A percentile compares a stretch with the other conserved stretches of the same genome.
These are phyloP conservation scores for Epizoanthus rinbou DNA, from an alignment of 92 coral and sea anemone species.

Conservation along the genomic window DNA sequence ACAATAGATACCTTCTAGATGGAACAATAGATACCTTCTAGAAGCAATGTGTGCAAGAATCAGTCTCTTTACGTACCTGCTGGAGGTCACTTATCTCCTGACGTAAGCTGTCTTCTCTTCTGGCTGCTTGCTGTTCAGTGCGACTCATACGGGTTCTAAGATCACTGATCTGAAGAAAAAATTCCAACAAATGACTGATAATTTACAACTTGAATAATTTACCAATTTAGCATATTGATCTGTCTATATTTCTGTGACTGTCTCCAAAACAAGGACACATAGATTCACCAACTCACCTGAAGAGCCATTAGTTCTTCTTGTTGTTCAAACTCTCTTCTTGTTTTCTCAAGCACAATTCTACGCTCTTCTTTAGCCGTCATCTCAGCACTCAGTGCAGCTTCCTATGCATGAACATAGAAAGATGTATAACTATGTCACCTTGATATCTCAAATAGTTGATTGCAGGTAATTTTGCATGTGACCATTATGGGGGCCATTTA, in stretches of 20 bases:
- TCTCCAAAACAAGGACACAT: too few species aligned
- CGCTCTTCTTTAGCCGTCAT: constrained; percentile 95
- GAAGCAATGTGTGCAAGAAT: too few species aligned
- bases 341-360: constrained; percentile 87
- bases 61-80: constrained; percentile 55
- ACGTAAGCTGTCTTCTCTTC: constrained; percentile 92
- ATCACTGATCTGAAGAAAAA: constrained; percentile 70
- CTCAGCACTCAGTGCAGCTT: constrained; percentile 92
- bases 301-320: constrained; percentile 81
- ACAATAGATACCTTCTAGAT: too few species aligned
- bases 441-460: too few species aligned
- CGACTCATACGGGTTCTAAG: constrained; percentile 84
- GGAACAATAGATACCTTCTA: too few species aligned
- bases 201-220: not conserved
- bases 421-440: too few species aligned
- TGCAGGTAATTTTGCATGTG: too few species aligned
- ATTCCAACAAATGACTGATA: not conserved
- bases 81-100: constrained; percentile 93
- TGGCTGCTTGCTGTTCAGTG: constrained; percentile 82
- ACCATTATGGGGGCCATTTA: too few species aligned
- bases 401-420: constrained; percentile 49
- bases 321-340: constrained; percentile 71
- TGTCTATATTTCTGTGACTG: not conserved
- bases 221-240: not conserved
- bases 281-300: constrained; percentile 54